These are phyloP conservation scores for Alentia gelatinosa DNA, from an alignment of 2,888 invertebrate species.

Conservation along the genomic window DNA sequence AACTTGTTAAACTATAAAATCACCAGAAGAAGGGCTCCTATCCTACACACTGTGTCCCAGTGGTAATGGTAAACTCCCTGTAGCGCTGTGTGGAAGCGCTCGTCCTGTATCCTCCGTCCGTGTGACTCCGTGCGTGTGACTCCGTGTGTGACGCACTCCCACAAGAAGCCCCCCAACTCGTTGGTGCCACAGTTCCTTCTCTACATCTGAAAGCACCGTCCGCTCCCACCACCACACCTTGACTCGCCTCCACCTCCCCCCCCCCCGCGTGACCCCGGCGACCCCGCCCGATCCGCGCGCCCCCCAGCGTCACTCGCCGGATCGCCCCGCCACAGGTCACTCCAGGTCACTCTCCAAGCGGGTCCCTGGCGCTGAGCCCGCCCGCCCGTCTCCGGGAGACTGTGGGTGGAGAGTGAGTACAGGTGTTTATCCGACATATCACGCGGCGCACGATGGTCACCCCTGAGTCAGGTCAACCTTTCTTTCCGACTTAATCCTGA, in stretches of 20 bases:
- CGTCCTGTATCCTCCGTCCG: no score
- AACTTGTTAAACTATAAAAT: no score
- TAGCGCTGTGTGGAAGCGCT: no score
- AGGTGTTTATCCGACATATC: not conserved
- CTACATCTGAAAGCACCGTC: not conserved
- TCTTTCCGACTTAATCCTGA: slow-evolving; percentile 1
- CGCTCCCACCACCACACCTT: not conserved
- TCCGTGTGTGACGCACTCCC: no score
- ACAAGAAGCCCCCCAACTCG: no score
- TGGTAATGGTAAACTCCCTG: no score
- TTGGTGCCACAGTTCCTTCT: not conserved
- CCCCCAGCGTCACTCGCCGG: not conserved
- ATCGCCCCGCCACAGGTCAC: not conserved
- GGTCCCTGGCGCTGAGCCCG: no score
- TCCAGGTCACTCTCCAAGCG: not conserved
- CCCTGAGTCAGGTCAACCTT: slow-evolving; percentile 1
- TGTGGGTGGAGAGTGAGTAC: not conserved
- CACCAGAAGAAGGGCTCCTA: no score
- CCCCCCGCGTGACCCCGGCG: not conserved
- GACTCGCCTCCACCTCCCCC: no score
- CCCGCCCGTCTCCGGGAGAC: no score
- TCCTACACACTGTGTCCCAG: no score
- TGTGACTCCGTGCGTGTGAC: no score
- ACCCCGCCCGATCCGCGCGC: not conserved
- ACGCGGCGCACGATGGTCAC: not conserved